A percentile compares a stretch with the other conserved stretches of the same genome.
These are phyloP conservation scores for Leptopilina syphax DNA, from an alignment of 2,888 invertebrate species.

Conservation along the genomic window DNA sequence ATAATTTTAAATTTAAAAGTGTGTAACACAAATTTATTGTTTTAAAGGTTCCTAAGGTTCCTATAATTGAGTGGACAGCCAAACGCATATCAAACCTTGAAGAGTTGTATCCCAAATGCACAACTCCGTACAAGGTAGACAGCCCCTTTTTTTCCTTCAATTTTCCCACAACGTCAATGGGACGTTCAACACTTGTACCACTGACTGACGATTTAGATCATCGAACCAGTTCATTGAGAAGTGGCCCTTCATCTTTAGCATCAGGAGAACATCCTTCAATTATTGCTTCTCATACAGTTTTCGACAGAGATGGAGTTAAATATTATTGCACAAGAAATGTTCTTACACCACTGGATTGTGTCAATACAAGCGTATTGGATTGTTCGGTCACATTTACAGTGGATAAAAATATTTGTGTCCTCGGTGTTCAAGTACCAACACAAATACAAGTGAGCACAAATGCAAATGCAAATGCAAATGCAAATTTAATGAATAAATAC, in stretches of 20 bases:
- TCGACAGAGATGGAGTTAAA: constrained; percentile 73
- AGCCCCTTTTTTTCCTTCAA: constrained; percentile 17
- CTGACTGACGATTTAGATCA: constrained; percentile 11
- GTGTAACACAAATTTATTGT: background rate
- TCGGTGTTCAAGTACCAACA: constrained; percentile 87
- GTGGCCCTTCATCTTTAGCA: constrained; percentile 30
- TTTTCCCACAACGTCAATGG: constrained; percentile 27
- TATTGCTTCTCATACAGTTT: constrained; percentile 44
- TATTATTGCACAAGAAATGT: constrained; percentile 85
- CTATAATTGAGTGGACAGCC: constrained; percentile 31
- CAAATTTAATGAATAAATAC: background rate
- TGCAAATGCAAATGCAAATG: background rate
- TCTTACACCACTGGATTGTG: constrained; percentile 84
- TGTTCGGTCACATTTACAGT: constrained; percentile 89
- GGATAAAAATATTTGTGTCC: constrained; percentile 87
- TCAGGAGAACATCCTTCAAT: constrained; percentile 43
- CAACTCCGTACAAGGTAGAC: constrained; percentile 34
- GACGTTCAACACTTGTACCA: background rate
- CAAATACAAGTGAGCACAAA: constrained; percentile 78
- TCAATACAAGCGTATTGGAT: constrained; percentile 87
- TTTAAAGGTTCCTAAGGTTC: constrained; percentile 12
- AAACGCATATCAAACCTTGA: constrained; percentile 11
- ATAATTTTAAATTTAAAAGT: background rate
- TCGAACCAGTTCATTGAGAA: constrained; percentile 27
- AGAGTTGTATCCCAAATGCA: constrained; percentile 29